Percentiles rank a stretch among this genome's conserved stretches.
Conservation (phyloP, 2,888 invertebrate species). For the Mylabris sibirica region DNA sequence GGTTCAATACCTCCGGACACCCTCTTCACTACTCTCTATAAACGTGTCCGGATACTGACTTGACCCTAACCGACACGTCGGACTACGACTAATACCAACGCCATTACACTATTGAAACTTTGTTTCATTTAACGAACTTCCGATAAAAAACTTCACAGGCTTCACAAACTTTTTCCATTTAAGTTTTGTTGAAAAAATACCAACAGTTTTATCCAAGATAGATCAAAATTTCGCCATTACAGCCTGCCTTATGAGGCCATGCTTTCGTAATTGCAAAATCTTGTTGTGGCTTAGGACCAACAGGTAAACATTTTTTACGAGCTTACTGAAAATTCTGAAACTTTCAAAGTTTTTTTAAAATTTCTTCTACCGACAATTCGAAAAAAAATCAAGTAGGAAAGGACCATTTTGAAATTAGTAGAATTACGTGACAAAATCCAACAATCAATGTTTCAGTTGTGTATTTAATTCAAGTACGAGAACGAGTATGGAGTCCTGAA, state of each 20-base stretch:
- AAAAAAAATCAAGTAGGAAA: not conserved
- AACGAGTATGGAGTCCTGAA: conserved; percentile 48
- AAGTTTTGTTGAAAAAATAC: not conserved
- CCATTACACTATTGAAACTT: conserved; percentile 26
- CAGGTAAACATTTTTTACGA: conserved; percentile 30
- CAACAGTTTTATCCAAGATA: too few relatives aligned
- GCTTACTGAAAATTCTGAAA: not conserved
- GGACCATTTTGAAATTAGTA: not conserved
- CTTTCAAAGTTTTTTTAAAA: not conserved
- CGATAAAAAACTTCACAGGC: not conserved
- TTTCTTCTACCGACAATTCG: not conserved
- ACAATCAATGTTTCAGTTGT: not conserved
- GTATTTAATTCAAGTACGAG: conserved; percentile 40
- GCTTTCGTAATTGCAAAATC: conserved; percentile 27
- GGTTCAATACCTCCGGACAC: conserved; percentile 55
- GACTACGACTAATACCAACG: conserved; percentile 29
- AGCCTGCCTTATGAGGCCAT: conserved; percentile 15
- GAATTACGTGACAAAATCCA: not conserved
- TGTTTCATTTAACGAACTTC: not conserved
- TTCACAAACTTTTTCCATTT: not conserved
- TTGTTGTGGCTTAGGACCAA: conserved; percentile 22
- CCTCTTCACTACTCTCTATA: conserved; percentile 43
- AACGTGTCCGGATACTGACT: conserved; percentile 45
- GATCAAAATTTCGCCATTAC: too few relatives aligned
- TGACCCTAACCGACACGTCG: conserved; percentile 46